Evolutionary conservation across 1,140 invertebrate genomes (phyloP), one percentile per base, ranked within the genome.

Genomic region (Trinorchestia longiramus): DNA sequence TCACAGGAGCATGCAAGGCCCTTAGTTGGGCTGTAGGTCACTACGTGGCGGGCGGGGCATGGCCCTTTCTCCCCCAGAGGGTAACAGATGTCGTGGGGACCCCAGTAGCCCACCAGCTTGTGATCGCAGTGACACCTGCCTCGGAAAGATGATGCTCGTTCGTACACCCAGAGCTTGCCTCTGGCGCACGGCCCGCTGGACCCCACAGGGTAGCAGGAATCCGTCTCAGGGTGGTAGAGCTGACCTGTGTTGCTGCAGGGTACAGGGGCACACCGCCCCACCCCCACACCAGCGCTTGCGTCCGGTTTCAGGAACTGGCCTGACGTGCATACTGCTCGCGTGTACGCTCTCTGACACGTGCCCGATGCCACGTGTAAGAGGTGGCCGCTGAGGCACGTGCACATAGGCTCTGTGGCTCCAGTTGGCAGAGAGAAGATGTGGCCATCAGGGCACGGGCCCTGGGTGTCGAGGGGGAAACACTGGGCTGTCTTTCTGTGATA

Each of bases 21-120:
- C 44, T 47, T 96, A 23, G 95, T 91, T 57, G 96, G 96, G 43
- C 96, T 95, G 77, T 96, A 96, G 19, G 96, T 88, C 3, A 96
- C 87, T 41, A 96, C 92, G 53, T 96, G 95, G 42, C 97, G 97
- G 47, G 96, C 95, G 44, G 95, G 96, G 62, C 97, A 97, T 40
- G 97, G 97, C 11, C 97, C 97, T 92, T 97, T 96, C 47, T 96
- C 96, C 36, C 96, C 97, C 87, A 97, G 96, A 40, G 96, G 92
- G 95, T 97, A 97, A 96, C 97, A 97, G 19, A 96, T 62, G 43
- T 96, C 91, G 95, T 95, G 92, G 40, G 62, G 95, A 36, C 95
- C 96, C 41, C 96, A 87, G 95, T 96, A 96, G 42, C 43, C 95
- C 15, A 96, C 91, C n/a, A 96, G 96, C 40, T 96, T 96, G 43